Conservation (phyloP, 2,113 vertebrate species). For the Corapipo altera region DNA sequence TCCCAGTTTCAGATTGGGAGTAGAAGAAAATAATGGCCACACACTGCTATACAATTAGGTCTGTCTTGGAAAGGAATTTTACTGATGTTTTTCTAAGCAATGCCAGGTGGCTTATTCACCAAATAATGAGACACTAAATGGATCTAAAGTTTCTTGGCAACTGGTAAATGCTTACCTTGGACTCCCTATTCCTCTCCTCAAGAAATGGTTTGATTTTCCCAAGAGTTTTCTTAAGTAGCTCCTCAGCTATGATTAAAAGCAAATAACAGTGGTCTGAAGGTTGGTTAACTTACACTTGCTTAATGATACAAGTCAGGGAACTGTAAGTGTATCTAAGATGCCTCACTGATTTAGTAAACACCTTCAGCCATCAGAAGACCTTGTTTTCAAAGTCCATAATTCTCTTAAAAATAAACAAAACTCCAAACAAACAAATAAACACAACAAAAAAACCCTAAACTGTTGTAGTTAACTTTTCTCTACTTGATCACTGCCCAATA, state of each 20-base stretch:
- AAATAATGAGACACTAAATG: slow-evolving; percentile 55
- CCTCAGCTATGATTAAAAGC: slow-evolving; percentile 40
- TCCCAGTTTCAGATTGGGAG: neutral
- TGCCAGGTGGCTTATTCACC: slow-evolving; percentile 11
- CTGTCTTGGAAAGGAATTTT: neutral
- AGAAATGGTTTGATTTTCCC: slow-evolving; percentile 36
- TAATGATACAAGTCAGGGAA: neutral
- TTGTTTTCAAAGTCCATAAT: neutral
- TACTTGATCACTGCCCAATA: neutral
- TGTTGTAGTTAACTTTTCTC: neutral
- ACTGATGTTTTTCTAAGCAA: slow-evolving; percentile 1
- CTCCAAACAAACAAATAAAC: neutral
- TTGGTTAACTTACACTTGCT: slow-evolving; percentile 2
- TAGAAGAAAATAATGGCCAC: neutral
- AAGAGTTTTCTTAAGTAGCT: slow-evolving; percentile 27
- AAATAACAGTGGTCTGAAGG: neutral
- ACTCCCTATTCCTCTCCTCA: neutral
- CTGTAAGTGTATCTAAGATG: neutral
- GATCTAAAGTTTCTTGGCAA: slow-evolving; percentile 21
- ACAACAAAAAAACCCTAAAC: neutral
- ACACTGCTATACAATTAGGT: neutral
- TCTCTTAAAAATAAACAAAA: neutral
- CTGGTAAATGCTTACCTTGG: slow-evolving; percentile 25
- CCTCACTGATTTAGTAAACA: neutral
- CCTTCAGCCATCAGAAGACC: neutral